phyloP scores from a whole-genome alignment of 2,113 vertebrate species.

The Agelaius phoeniceus region DNA sequence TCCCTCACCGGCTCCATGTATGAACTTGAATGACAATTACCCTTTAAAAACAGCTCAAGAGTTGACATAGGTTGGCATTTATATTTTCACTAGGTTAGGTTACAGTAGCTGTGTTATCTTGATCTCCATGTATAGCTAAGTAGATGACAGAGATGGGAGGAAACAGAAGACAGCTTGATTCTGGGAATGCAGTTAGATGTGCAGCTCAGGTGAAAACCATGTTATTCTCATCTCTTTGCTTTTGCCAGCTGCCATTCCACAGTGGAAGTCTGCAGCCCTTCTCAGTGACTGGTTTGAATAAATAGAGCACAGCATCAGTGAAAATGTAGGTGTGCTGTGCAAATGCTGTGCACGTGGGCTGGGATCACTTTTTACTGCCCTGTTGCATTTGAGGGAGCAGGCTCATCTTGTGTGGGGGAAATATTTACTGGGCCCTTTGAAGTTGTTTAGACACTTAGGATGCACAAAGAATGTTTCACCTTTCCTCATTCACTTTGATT shows the following conservation, averaged over 20 bases:
- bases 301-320: background rate
- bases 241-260: background rate
- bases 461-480: background rate
- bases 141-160: background rate
- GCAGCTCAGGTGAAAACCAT: background rate
- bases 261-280: background rate
- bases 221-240: background rate
- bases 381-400: rapidly evolving
- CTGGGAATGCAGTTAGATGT: background rate
- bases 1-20: background rate
- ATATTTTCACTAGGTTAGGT: background rate
- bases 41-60: background rate
- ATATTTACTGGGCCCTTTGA: background rate
- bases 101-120: background rate
- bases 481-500: background rate
- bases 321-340: background rate
- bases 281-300: background rate
- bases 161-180: background rate
- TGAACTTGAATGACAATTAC: background rate
- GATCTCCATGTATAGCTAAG: background rate
- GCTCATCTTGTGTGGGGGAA: background rate
- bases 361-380: background rate
- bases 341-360: rapidly evolving
- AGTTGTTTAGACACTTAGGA: background rate
- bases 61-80: background rate